phyloP scores from a whole-genome alignment of 2,797 vertebrate genomes.

The Neosilurus hyrtlii region DNA sequence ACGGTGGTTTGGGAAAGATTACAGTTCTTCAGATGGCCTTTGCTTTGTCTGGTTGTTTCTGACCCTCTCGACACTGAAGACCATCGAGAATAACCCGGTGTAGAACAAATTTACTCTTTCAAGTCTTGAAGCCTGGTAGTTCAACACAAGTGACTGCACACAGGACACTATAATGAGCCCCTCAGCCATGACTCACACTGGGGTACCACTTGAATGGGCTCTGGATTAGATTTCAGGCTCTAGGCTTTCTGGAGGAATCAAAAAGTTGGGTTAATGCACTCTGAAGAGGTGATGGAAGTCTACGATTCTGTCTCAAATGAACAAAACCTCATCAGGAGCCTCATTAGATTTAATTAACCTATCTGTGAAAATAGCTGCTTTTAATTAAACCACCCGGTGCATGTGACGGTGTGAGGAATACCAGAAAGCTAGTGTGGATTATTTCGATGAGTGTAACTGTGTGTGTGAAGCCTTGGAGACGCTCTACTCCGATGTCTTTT shows the following conservation, averaged over 20 bases:
- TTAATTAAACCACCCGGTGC: constrained; percentile 45
- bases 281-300: constrained; percentile 4
- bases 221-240: constrained; percentile 1
- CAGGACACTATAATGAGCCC: constrained; percentile 18
- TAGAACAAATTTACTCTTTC: neutral
- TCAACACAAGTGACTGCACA: neutral
- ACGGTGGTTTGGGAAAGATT: neutral
- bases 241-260: constrained; percentile 2
- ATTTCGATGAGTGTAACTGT: neutral
- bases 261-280: constrained; percentile 28
- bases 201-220: neutral
- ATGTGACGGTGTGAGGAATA: constrained; percentile 37
- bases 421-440: neutral
- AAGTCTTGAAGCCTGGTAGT: neutral
- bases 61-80: neutral
- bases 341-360: constrained; percentile 54
- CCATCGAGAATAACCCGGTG: neutral
- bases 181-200: neutral
- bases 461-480: neutral
- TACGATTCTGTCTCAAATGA: constrained; percentile 13
- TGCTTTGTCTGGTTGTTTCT: neutral
- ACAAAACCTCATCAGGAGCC: constrained; percentile 33
- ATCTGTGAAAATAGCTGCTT: constrained; percentile 44
- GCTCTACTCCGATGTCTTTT: constrained; percentile 16
- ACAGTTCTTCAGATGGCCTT: neutral